Percentiles rank a stretch among this genome's conserved stretches.
Evolutionary conservation across 2,888 invertebrate species (phyloP).

Genomic region (Cephus spinipes): DNA sequence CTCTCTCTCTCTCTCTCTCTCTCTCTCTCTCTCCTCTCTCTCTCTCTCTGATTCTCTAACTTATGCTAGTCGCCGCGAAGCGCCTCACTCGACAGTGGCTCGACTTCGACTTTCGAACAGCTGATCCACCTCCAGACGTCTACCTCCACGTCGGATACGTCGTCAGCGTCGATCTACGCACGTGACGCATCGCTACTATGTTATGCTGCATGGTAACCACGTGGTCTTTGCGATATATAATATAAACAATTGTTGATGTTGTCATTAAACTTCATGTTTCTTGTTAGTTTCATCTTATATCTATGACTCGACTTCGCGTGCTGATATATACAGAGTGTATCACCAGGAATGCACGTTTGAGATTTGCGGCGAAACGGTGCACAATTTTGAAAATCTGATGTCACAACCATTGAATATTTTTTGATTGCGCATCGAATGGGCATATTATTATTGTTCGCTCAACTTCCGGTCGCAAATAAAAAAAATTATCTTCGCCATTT

Average conservation of each 20-base stretch:
- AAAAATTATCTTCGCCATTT: too few relatives aligned
- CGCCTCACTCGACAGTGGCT: constrained; percentile 68
- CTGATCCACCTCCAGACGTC: constrained; percentile 61
- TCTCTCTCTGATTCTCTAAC: constrained; percentile 24
- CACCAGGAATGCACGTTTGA: too few relatives aligned
- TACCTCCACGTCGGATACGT: background rate
- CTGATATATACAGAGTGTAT: too few relatives aligned
- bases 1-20: constrained; percentile 10
- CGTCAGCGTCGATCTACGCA: background rate
- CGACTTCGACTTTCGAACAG: constrained; percentile 71
- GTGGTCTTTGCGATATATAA: background rate
- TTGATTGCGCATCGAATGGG: too few relatives aligned
- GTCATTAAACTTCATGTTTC: background rate
- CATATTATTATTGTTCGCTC: too few relatives aligned
- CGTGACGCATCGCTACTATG: background rate
- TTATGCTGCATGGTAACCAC: background rate
- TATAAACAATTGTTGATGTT: background rate
- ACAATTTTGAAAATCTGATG: too few relatives aligned
- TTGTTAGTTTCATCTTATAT: background rate
- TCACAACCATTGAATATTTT: too few relatives aligned
- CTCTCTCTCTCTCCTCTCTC: constrained; percentile 11
- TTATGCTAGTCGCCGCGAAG: constrained; percentile 48
- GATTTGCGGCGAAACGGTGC: too few relatives aligned
- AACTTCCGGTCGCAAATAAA: too few relatives aligned
- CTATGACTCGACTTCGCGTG: too few relatives aligned